Base-by-base conservation (phyloP, 2,888 invertebrate species). In the Brassicogethes aeneus region DNA sequence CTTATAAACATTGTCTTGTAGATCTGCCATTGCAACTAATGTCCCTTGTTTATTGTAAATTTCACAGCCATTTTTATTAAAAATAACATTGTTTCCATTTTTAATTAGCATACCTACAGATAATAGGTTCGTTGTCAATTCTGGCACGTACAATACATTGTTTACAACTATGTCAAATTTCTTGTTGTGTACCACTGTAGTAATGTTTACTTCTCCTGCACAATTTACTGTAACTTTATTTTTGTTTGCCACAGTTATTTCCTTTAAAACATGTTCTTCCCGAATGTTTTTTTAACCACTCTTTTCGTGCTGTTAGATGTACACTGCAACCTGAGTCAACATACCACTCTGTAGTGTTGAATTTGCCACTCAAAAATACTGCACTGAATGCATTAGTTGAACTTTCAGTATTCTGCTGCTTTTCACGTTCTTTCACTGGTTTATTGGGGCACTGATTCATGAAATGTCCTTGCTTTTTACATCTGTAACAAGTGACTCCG, bases 271-370 rank as follows among this genome's bases (percentile, higher is more conserved):
- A 31, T 36, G 35, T 36, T 39, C 42, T 34, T 44, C 30, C 5
- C 23, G 23, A 7, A 23, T 23, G 42, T 47, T 52, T 39, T n/a
- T 30, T 14, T 17, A 50, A 31, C 48, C 52, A 48, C 37, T 52
- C 40, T 15, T 48, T 39, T 31, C 37, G 53, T 23, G 45, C 40
- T 13, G 51, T 52, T 31, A 58, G 44, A 43, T 60, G 54, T 23
- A 44, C 37, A 38, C 53, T 55, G 14, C 56, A 56, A 3, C 56
- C 59, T 3, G 51, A 51, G 39, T 60, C 57, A 1, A 57, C 15
- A 32, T 57, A 60, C 49, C 53, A 60, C 17, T 59, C 57, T n/a
- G 36, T 35, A 13, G 47, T 51, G n/a, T 50, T 42, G 38, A 47
- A 53, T 17, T 45, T 36, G 17, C 41, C 46, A 30, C 41, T 55